A percentile compares a stretch with the other conserved stretches of the same genome.
Conservation (phyloP, 2,888 invertebrate genomes). For the Meteorus cinctellus region DNA sequence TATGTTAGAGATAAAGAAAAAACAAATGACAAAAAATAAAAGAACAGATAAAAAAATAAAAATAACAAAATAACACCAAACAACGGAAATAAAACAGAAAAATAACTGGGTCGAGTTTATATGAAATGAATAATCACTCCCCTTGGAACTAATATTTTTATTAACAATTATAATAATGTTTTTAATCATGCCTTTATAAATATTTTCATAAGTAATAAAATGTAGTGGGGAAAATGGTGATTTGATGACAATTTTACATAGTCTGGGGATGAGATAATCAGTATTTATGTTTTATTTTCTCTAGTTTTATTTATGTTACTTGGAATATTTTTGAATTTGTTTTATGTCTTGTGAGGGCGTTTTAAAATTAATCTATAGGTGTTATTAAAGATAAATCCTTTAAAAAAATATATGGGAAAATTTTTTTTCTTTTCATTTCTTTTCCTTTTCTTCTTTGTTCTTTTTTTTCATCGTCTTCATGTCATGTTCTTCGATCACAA, state of each 20-base stretch:
- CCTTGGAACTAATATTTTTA: background rate
- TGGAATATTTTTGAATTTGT: background rate
- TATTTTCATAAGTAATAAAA: background rate
- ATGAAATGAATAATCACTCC: background rate
- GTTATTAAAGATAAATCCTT: background rate
- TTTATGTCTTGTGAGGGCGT: no score
- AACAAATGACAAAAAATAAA: background rate
- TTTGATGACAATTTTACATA: background rate
- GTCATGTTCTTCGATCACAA: background rate
- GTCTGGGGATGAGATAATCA: background rate
- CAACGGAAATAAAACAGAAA: background rate
- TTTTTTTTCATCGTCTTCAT: background rate
- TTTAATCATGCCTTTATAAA: background rate
- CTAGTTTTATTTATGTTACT: background rate
- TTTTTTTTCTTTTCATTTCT: background rate
- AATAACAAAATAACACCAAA: background rate
- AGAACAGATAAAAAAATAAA: background rate
- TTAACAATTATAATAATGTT: background rate
- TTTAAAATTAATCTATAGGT: background rate
- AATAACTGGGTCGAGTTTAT: background rate
- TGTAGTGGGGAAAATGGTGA: background rate
- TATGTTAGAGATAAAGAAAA: conserved; percentile 12
- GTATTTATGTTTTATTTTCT: background rate
- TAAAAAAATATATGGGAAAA: background rate
- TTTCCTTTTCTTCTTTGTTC: background rate